Base-by-base conservation (phyloP, 2,797 vertebrate species). In the Scleropages formosus region DNA sequence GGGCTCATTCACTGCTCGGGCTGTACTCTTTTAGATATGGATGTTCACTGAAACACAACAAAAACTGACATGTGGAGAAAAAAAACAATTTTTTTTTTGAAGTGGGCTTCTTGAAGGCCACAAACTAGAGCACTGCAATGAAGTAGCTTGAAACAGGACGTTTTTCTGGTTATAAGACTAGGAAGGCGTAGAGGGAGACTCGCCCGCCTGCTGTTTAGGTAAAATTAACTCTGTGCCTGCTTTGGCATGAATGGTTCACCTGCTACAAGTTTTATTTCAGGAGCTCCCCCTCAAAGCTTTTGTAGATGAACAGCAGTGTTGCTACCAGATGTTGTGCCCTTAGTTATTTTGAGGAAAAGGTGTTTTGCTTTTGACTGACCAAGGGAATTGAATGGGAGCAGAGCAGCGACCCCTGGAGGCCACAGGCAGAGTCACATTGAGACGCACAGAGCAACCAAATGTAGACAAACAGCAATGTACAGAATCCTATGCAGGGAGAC, bases 401-500 rank as follows among this genome's bases (percentile, higher is more conserved):
- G 92, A 89, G 88, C 82, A 80, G 85, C 87, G 44, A 49, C 39
- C 20, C 53, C 16, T 8, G 84, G 88, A 86, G 86, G 87, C 79
- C 89, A 85, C 85, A 81, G 89, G 88, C 89, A 93, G 88, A 82
- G 85, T 88, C 90, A 89, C 91, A 89, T 90, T 85, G 92, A 88
- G 91, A 93, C 92, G 91, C 93, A 93, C 91, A 94, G 92, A 91
- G 84, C 96, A 97, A 96, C 96, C 96, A 97, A 96, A 96, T 94
- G 94, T 94, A 95, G 91, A 92, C 89, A 91, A 90, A 89, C 84
- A 66, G 89, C 90, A 88, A 83, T 92, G 91, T 94, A 91, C 91
- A 93, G 89, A 93, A 93, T 95, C 96, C 94, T 97, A 96, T 98
- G 95, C 96, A 98, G 95, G 94, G 96, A 94, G 93, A 94, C 93